Base-by-base conservation (phyloP, 2,113 vertebrate species). In the Egretta garzetta region DNA sequence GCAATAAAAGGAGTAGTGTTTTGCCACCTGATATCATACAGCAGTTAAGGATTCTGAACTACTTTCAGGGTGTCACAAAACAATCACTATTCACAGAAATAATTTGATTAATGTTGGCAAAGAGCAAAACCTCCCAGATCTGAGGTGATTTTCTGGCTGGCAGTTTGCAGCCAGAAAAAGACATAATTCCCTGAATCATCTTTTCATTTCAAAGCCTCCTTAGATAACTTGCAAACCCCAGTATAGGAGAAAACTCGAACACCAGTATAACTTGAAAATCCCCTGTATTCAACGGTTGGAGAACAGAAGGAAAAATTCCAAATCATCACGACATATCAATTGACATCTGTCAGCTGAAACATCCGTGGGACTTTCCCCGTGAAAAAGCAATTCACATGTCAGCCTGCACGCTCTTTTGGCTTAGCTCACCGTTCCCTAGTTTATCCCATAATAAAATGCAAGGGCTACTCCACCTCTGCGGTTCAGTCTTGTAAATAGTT, bases 351-450 rank as follows among this genome's bases (percentile, higher is more conserved):
- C 68, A 81, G 8, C 8, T 39, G 71, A 63, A 58, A 67, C 15
- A 59, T 52, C 41, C 0, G 0, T 58, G 53, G 50, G 68, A 43
- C 41, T 49, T 84, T 43, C 20, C 26, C 49, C 0, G 0, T 33
- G 21, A 39, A 35, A 63, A 76, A 72, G 41, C 43, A 67, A 43
- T 62, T 59, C 73, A 47, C 21, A 6, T 41, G 6, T 47, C 86
- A 56, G 37, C 52, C 66, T 85, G 80, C 35, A 59, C 8, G 4
- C 20, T 6, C 28, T 30, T 45, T 59, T 81, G 63, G 26, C 30
- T 77, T 27, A 52, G 41, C 12, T 62, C 80, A 1, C 2, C 18
- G 11, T 24, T 56, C 58, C 47, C n/a, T 79, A 20, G 6, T n/a
- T n/a, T 18, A 56, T 66, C 52, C 77, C 70, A 32, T 9, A 60